Percentiles rank a stretch among this genome's conserved stretches.
phyloP scores from a whole-genome alignment of 1,140 invertebrate genomes.

The Luehdorfia chinensis region DNA sequence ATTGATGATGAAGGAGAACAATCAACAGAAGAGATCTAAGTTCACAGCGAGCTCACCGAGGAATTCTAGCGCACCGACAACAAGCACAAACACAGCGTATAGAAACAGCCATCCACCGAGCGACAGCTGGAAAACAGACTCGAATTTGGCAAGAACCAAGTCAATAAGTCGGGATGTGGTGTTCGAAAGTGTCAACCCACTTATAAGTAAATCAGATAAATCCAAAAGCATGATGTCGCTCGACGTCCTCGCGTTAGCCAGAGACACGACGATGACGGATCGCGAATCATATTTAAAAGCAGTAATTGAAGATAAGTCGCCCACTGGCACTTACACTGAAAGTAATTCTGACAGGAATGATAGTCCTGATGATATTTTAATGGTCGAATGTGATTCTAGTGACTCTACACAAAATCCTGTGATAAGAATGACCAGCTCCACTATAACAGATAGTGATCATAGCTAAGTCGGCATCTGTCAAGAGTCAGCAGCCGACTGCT shows the following conservation, averaged over 20 bases:
- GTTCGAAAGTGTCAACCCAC: conserved; percentile 42
- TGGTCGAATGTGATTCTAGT: conserved; percentile 69
- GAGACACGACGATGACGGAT: conserved; percentile 61
- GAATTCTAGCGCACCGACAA: conserved; percentile 58
- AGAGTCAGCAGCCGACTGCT: not conserved
- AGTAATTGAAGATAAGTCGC: conserved; percentile 68
- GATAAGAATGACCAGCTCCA: conserved; percentile 66
- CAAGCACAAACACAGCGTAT: conserved; percentile 41
- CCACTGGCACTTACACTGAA: conserved; percentile 65
- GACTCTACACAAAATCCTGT: conserved; percentile 64
- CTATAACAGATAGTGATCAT: conserved; percentile 63
- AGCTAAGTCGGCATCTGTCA: conserved; percentile 42
- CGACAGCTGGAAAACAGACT: conserved; percentile 40
- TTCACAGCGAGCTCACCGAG: conserved; percentile 54
- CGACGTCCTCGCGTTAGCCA: conserved; percentile 58
- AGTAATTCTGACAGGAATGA: conserved; percentile 70
- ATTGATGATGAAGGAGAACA: conserved; percentile 80
- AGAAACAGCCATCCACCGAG: conserved; percentile 44
- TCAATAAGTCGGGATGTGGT: conserved; percentile 57
- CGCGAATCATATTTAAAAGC: conserved; percentile 66
- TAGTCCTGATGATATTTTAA: conserved; percentile 66
- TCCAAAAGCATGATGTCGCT: conserved; percentile 71
- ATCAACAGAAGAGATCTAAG: conserved; percentile 67
- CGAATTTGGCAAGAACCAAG: conserved; percentile 47
- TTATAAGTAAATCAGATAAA: conserved; percentile 53